Conservation (phyloP, 2,888 invertebrate genomes). For the Allolobophora icterica region DNA sequence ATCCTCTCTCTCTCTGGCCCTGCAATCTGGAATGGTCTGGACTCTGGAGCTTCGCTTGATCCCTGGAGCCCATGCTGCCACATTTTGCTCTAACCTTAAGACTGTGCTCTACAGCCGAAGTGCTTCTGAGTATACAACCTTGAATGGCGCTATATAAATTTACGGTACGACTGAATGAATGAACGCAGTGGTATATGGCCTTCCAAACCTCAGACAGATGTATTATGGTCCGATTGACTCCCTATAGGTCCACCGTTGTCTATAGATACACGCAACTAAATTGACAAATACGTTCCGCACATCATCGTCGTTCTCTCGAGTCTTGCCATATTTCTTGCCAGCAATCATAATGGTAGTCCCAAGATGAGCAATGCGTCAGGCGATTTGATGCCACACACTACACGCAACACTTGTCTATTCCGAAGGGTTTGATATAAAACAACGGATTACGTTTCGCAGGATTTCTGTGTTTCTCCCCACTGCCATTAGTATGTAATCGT, state of each 20-base stretch:
- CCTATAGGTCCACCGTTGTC: not conserved
- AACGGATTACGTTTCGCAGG: not conserved
- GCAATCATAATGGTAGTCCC: not conserved
- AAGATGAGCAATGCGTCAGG: not conserved
- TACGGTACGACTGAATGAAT: no score
- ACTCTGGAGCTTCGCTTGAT: no score
- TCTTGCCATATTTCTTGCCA: constrained; percentile 8
- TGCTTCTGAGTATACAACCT: no score
- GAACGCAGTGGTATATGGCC: no score
- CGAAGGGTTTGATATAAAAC: not conserved
- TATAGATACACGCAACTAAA: not conserved
- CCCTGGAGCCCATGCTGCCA: no score
- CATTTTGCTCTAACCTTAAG: no score
- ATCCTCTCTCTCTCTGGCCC: no score
- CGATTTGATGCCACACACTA: not conserved
- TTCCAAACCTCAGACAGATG: not conserved
- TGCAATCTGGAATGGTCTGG: no score
- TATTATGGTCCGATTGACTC: not conserved
- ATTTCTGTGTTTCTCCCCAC: not conserved
- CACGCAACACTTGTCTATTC: not conserved
- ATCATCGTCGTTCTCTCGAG: not conserved
- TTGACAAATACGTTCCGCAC: not conserved
- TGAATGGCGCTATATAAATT: no score
- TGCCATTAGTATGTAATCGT: not conserved
- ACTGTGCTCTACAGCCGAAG: no score